Percentiles rank a stretch among this genome's conserved stretches.
Conservation (phyloP, 2,888 invertebrate genomes). For the Polyommatus icarus region DNA sequence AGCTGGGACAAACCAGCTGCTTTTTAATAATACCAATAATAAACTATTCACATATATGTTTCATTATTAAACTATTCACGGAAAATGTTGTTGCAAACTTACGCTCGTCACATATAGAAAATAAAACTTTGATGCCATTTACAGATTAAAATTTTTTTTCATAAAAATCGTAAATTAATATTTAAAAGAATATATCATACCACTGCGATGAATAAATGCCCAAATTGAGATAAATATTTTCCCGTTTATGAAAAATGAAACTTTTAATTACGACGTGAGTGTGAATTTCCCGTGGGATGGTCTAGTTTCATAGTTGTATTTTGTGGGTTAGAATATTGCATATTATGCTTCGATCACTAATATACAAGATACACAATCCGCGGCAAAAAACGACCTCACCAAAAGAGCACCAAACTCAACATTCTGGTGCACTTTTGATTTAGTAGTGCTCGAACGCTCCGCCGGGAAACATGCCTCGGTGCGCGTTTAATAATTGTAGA, state of each 20-base stretch:
- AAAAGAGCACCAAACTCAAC: no score
- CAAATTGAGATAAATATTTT: neutral
- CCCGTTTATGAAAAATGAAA: neutral
- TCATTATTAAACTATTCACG: no score
- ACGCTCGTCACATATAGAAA: neutral
- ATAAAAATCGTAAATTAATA: neutral
- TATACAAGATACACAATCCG: no score
- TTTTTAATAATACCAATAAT: no score
- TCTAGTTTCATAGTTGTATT: neutral
- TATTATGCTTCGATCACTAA: no score
- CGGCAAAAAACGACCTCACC: no score
- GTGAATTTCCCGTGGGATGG: neutral
- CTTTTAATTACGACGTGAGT: slow-evolving; percentile 4
- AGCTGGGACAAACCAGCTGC: neutral
- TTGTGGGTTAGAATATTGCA: neutral
- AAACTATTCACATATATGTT: no score
- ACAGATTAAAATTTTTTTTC: neutral
- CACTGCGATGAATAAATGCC: neutral
- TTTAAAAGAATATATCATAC: neutral
- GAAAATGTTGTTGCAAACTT: neutral
- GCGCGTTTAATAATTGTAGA: no score
- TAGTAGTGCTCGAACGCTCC: no score
- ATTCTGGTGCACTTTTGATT: no score
- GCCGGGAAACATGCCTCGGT: no score
- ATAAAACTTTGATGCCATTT: neutral